Base-by-base conservation (phyloP, 2,113 vertebrate species). In the Petroica traversi region DNA sequence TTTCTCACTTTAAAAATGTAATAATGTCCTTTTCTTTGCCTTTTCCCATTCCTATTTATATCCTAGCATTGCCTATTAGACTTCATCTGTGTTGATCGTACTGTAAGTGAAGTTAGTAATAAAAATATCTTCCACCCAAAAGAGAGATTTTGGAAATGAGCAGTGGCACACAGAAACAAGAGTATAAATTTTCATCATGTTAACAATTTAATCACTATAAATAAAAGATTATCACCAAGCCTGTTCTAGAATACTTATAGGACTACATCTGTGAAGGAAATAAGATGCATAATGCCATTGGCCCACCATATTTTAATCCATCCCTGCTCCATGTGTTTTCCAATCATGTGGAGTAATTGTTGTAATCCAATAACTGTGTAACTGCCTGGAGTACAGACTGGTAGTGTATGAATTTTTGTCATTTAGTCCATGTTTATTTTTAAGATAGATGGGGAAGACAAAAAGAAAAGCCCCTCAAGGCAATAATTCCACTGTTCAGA, bases 351-450 rank as follows among this genome's bases (percentile, higher is more conserved):
- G n/a, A n/a, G n/a, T n/a, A n/a, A n/a, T n/a, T n/a, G n/a, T n/a
- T n/a, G n/a, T n/a, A n/a, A n/a, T n/a, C n/a, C 14, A 46, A 17
- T 31, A 26, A 46, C n/a, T 82, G 24, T 40, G 29, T 40, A 54
- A 31, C 54, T 41, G 19, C 11, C 10, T 83, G 41, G 38, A 82
- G n/a, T 79, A 61, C 57, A 79, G 38, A 59, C 80, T 88, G 78
- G 46, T 40, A 68, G 54, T 43, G 4, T 61, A 64, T 38, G 66
- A 77, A 6, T 89, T 96, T 95, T 77, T 82, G 46, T 95, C 48
- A 43, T 57, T 94, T 88, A 23, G 22, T 57, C 71, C 52, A 19
- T 77, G 55, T 83, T 97, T 94, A 73, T 86, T 94, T 88, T 72
- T 85, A 63, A 85, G 49, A 89, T 34, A 95, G 24, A 76, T 52